Evolutionary conservation across 2,888 invertebrate species (phyloP), one percentile per base, ranked within the genome.

Genomic region (Andrena fulva): DNA sequence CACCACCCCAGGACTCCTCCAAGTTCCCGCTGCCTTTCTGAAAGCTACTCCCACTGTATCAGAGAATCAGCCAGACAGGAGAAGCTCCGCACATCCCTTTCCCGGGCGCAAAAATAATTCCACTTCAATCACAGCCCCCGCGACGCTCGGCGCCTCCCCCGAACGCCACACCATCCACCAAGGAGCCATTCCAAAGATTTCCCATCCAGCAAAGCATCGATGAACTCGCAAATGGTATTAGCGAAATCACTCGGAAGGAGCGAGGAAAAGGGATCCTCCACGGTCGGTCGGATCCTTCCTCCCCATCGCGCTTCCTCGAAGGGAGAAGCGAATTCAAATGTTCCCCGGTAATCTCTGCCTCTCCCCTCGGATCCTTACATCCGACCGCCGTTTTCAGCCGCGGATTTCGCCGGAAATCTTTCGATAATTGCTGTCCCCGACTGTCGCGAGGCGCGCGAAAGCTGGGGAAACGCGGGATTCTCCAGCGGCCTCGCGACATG

Each of bases 151-250:
- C 70, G 50, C 48, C 64, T 64, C 54, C 42, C 64, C 69, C 8
- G 6, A 59, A 56, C 56, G 29, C 10, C 24, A 10, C 52, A 52
- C 1, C 29, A 27, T 20, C 29, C 12, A 10, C 24, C n/a, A 35
- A 48, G 20, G 78, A 72, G 72, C 68, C 62, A 29, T 33, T 27
- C 24, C 31, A 63, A 56, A 31, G 62, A 73, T 72, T 50, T 72
- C 48, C 64, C 68, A 27, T 73, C 64, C 68, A 59, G 59, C 42
- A 24, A 29, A 52, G 64, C 74, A 76, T 69, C 86, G 70, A 82
- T 84, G 82, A 82, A 77, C 82, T 86, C 73, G 67, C 81, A 81
- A 84, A 86, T 80, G 79, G 50, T 70, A 82, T 82, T 79, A 79
- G 80, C 67, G 82, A 80, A 75, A 80, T 85, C 74, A 29, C 68